These are phyloP conservation scores for Noctua janthina DNA, from an alignment of 2,888 invertebrate species.

Conservation along the genomic window DNA sequence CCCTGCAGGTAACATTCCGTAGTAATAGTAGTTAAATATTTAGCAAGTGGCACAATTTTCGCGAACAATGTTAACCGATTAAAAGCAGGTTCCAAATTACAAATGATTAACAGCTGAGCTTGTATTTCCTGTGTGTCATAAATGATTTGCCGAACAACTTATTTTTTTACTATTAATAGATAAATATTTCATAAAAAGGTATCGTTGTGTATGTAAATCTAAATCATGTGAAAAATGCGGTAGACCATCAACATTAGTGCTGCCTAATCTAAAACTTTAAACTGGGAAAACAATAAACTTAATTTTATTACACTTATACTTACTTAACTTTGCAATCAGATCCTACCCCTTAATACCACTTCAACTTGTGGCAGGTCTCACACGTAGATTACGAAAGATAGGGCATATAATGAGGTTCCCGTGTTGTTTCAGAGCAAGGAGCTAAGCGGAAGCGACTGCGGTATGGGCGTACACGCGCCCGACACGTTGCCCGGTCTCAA, in stretches of 20 bases:
- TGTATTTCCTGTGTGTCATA: not conserved
- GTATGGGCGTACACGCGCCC: slow-evolving; percentile 89
- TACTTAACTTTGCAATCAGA: not conserved
- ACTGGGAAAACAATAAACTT: not conserved
- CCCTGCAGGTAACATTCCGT: slow-evolving; percentile 27
- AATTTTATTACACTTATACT: not conserved
- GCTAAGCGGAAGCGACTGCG: slow-evolving; percentile 79
- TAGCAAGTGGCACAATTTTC: not conserved
- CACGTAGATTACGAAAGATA: not conserved
- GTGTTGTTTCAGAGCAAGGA: slow-evolving; percentile 84
- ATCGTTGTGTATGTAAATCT: not conserved
- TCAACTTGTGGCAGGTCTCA: not conserved
- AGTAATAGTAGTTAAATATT: not conserved
- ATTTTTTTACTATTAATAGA: not conserved
- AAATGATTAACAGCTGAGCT: not conserved
- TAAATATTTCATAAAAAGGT: not conserved
- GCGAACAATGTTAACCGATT: not conserved
- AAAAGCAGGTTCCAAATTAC: not conserved
- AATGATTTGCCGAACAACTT: not conserved
- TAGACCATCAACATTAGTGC: not conserved
- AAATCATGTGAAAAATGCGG: not conserved
- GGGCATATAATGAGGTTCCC: not conserved
- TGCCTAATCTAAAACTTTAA: not conserved
- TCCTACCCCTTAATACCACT: not conserved
- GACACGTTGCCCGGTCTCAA: slow-evolving; percentile 93